Evolutionary conservation across 2,888 invertebrate genomes (phyloP).

Genomic region (Loripinus fragilis): DNA sequence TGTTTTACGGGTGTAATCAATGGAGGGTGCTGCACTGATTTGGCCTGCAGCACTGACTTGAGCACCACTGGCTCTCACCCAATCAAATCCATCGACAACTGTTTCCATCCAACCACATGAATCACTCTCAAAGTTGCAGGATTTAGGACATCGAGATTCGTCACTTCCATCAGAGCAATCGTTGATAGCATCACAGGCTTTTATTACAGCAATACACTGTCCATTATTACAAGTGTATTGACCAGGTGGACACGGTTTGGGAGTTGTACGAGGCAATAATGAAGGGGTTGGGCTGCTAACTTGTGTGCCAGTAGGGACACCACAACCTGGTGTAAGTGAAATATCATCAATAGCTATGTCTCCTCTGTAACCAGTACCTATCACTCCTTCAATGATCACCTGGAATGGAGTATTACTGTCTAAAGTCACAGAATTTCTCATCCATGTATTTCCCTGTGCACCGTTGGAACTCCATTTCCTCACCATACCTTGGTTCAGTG

Average conservation of each 20-base stretch:
- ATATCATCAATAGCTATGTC: constrained; percentile 81
- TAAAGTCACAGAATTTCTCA: constrained; percentile 54
- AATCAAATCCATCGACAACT: constrained; percentile 72
- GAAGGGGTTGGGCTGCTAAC: constrained; percentile 42
- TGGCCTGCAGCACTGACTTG: constrained; percentile 50
- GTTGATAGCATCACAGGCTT: constrained; percentile 73
- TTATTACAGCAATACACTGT: constrained; percentile 64
- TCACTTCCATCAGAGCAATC: constrained; percentile 77
- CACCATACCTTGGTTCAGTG: constrained; percentile 50
- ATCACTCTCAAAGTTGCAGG: constrained; percentile 80
- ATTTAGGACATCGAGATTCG: constrained; percentile 70
- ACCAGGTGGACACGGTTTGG: constrained; percentile 55
- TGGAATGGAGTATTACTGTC: constrained; percentile 62
- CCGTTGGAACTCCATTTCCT: constrained; percentile 54
- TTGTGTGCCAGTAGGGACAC: constrained; percentile 53
- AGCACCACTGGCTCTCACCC: constrained; percentile 68
- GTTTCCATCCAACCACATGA: constrained; percentile 76
- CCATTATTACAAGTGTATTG: constrained; percentile 70
- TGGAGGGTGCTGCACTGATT: constrained; percentile 64
- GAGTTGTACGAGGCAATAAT: constrained; percentile 41
- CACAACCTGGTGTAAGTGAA: constrained; percentile 78
- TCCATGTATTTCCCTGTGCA: constrained; percentile 67
- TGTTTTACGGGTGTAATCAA: constrained; percentile 67
- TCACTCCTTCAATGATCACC: constrained; percentile 75
- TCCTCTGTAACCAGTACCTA: constrained; percentile 72